Percentiles rank a stretch among this genome's conserved stretches.
Conservation (phyloP, 2,797 vertebrate species). For the Trematocara caparti region DNA sequence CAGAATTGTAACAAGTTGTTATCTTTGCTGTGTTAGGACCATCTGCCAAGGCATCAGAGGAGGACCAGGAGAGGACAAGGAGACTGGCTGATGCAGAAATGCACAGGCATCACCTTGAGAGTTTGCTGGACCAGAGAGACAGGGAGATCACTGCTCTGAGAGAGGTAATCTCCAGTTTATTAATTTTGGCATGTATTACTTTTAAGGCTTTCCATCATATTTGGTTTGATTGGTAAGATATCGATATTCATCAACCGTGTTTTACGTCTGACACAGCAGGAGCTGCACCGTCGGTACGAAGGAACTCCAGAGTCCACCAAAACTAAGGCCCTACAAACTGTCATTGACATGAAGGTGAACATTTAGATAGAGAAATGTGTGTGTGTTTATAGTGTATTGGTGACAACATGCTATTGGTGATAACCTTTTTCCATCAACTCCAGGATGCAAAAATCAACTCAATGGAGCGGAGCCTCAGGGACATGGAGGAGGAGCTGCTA, state of each 20-base stretch:
- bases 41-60: conserved; percentile 91
- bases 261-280: conserved; percentile 67
- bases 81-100: conserved; percentile 96
- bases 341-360: conserved; percentile 97
- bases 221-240: neutral
- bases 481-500: conserved; percentile 96
- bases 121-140: conserved; percentile 94
- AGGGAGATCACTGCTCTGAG: conserved; percentile 79
- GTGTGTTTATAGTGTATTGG: neutral
- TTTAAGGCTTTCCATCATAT: neutral
- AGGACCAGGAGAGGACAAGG: conserved; percentile 95
- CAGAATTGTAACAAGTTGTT: neutral
- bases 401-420: conserved; percentile 33
- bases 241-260: neutral
- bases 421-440: neutral
- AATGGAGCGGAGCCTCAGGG: conserved; percentile 91
- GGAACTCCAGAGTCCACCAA: conserved; percentile 95
- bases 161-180: conserved; percentile 77
- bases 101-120: conserved; percentile 95
- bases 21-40: conserved; percentile 69
- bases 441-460: conserved; percentile 96
- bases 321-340: conserved; percentile 98
- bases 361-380: neutral
- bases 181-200: neutral
- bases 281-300: conserved; percentile 95